Conservation (phyloP, 2,888 invertebrate genomes). For the Dastarcus helophoroides region DNA sequence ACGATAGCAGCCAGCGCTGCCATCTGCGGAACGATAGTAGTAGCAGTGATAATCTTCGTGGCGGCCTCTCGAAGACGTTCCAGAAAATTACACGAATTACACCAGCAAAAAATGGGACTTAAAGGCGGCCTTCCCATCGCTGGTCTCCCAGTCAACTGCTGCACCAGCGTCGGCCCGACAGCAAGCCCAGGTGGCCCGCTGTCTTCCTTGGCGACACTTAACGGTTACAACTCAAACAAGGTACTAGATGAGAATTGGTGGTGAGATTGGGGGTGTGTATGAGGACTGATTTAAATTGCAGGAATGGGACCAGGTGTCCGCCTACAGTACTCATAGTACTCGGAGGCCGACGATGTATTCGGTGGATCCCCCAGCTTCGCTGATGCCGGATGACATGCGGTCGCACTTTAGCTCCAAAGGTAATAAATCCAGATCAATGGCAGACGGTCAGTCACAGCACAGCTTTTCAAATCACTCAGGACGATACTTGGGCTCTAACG, state of each 20-base stretch:
- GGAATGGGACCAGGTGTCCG: conserved; percentile 83
- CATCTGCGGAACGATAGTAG: conserved; percentile 83
- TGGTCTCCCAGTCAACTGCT: conserved; percentile 70
- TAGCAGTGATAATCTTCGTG: conserved; percentile 81
- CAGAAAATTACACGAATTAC: conserved; percentile 60
- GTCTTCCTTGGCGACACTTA: conserved; percentile 71
- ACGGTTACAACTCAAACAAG: conserved; percentile 75
- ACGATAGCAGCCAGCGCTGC: conserved; percentile 89
- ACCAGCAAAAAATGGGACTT: conserved; percentile 47
- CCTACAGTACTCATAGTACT: conserved; percentile 82
- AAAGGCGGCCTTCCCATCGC: conserved; percentile 56
- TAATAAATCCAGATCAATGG: conserved; percentile 54
- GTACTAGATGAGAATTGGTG: no score
- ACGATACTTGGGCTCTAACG: conserved; percentile 54
- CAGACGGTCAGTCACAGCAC: conserved; percentile 83
- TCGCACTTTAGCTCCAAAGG: conserved; percentile 61
- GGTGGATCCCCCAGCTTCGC: conserved; percentile 49
- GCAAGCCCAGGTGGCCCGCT: conserved; percentile 71
- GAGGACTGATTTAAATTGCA: no score
- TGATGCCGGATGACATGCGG: conserved; percentile 58
- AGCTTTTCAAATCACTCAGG: conserved; percentile 76
- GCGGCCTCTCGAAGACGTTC: conserved; percentile 73
- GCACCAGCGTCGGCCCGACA: conserved; percentile 57
- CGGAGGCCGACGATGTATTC: conserved; percentile 79
- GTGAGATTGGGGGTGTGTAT: no score